These are phyloP conservation scores for Drosophila buzzatii DNA, from an alignment of 2,888 invertebrate species.

Conservation along the genomic window DNA sequence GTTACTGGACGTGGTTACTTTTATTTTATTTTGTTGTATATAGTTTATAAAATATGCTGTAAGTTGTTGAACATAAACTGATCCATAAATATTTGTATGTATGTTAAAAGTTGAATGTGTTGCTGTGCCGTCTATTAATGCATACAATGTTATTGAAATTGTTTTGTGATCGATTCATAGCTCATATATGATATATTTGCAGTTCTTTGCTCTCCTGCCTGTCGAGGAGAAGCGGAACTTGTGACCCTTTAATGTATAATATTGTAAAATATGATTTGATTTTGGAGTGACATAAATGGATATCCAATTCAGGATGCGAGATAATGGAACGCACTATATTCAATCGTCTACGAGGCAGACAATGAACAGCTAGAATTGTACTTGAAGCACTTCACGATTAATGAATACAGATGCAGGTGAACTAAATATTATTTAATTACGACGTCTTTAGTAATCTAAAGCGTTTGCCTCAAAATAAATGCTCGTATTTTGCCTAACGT, in stretches of 20 bases:
- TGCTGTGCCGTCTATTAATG: slow-evolving; percentile 61
- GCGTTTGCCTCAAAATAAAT: slow-evolving; percentile 69
- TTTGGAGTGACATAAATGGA: slow-evolving; percentile 14
- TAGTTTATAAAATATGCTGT: slow-evolving; percentile 61
- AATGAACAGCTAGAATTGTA: slow-evolving; percentile 81
- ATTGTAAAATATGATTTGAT: slow-evolving; percentile 20
- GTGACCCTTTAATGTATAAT: slow-evolving; percentile 69
- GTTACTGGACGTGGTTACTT: slow-evolving; percentile 60
- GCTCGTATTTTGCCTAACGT: slow-evolving; percentile 55
- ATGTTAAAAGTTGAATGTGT: slow-evolving; percentile 38
- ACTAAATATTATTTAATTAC: slow-evolving; percentile 26
- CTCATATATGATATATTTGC: slow-evolving; percentile 43
- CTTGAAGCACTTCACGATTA: slow-evolving; percentile 40
- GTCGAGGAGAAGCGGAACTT: slow-evolving; percentile 81
- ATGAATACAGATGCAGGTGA: slow-evolving; percentile 38
- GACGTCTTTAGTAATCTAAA: slow-evolving; percentile 14
- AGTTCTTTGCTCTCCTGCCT: slow-evolving; percentile 74
- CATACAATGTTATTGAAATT: slow-evolving; percentile 39
- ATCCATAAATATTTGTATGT: slow-evolving; percentile 27
- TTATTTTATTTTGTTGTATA: slow-evolving; percentile 22
- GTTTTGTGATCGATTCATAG: slow-evolving; percentile 34
- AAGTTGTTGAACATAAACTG: slow-evolving; percentile 46
- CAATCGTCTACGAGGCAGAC: slow-evolving; percentile 84
- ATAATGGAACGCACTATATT: slow-evolving; percentile 81
- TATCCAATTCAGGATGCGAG: slow-evolving; percentile 54